A percentile compares a stretch with the other conserved stretches of the same genome.
These are phyloP conservation scores for Pammene aurita DNA, from an alignment of 2,888 invertebrate species.

Conservation along the genomic window DNA sequence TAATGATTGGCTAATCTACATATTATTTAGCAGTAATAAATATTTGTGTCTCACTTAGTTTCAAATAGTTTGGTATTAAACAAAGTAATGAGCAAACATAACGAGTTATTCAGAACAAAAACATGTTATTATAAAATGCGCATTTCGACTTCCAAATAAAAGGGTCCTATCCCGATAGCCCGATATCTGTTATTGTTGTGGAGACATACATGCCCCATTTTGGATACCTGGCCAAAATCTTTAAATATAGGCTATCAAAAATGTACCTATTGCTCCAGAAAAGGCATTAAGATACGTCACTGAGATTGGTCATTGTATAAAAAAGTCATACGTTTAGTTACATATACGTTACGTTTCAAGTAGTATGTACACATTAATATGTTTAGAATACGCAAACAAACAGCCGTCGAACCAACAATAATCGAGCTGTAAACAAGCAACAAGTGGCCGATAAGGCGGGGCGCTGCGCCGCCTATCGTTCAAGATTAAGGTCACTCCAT, in stretches of 20 bases:
- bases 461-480: constrained; percentile 73
- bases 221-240: too few relatives aligned
- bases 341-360: background rate
- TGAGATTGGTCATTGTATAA: background rate
- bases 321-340: background rate
- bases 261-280: too few relatives aligned
- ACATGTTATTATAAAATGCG: background rate
- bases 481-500: constrained; percentile 78
- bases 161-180: background rate
- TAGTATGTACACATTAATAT: background rate
- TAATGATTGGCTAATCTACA: background rate
- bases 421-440: constrained; percentile 58
- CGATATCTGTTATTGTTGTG: background rate
- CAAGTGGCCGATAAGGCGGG: constrained; percentile 70
- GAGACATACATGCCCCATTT: too few relatives aligned
- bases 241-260: too few relatives aligned
- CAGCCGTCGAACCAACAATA: constrained; percentile 23
- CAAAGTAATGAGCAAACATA: background rate
- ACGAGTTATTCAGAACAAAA: background rate
- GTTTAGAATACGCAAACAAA: background rate
- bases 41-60: background rate
- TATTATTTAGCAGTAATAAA: background rate
- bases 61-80: background rate
- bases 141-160: background rate
- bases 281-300: too few relatives aligned